Percentiles rank a stretch among this genome's conserved stretches.
Evolutionary conservation across 35 echinoderm and acorn worm genomes (phyloP).

Genomic region (Holothuria glaberrima): DNA sequence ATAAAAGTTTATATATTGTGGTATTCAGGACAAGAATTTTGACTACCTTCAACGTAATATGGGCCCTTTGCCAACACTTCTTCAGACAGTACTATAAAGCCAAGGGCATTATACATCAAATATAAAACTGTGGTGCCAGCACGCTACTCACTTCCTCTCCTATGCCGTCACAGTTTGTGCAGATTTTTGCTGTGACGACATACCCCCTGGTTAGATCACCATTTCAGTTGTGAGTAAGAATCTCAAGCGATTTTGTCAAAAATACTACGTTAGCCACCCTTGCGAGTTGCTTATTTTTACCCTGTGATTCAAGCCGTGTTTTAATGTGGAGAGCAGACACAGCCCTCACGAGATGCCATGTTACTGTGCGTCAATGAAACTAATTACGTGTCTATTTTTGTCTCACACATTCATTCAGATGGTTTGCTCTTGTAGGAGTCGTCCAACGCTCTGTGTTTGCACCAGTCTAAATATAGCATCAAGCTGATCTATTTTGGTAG

Average conservation of each 20-base stretch:
- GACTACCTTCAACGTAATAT: too few relatives aligned
- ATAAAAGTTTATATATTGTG: too few relatives aligned
- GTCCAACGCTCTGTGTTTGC: constrained; percentile 5
- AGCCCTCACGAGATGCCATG: not conserved
- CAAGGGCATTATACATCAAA: not conserved
- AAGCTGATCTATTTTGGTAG: constrained; percentile 25
- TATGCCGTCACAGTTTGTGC: not conserved
- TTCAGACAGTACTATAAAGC: too few relatives aligned
- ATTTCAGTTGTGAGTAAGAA: too few relatives aligned
- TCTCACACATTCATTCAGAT: constrained; percentile 42
- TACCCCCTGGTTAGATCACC: constrained; percentile 17
- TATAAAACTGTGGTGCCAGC: not conserved
- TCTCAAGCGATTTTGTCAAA: too few relatives aligned
- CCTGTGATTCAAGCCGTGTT: constrained; percentile 20
- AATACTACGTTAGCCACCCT: too few relatives aligned
- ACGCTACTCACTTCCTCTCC: not conserved
- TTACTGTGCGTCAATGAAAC: constrained; percentile 39
- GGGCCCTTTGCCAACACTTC: too few relatives aligned
- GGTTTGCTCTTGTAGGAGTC: constrained; percentile 18
- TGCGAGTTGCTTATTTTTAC: not conserved
- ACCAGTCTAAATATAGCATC: constrained; percentile 16
- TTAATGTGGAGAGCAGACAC: not conserved
- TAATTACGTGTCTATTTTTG: constrained; percentile 36
- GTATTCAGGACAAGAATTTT: too few relatives aligned
- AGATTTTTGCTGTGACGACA: constrained; percentile 6